Conservation (phyloP, 1,140 invertebrate genomes). For the Cardiocondyla obscurior region DNA sequence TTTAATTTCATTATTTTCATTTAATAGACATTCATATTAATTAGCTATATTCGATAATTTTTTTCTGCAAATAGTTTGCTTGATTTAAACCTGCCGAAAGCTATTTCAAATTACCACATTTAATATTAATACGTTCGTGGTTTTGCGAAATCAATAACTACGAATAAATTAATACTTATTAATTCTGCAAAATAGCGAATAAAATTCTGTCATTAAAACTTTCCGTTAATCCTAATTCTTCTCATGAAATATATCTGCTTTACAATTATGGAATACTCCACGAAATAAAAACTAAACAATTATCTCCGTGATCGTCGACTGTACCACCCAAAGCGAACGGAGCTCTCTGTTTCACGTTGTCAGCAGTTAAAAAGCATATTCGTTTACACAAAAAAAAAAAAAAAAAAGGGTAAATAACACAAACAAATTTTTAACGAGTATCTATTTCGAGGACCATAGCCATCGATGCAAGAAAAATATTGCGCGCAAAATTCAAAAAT, state of each 20-base stretch:
- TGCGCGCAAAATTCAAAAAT: background rate
- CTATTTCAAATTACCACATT: too few relatives aligned
- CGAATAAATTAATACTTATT: slow-evolving; percentile 9
- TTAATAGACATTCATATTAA: background rate
- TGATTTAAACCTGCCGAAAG: background rate
- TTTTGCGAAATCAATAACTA: too few relatives aligned
- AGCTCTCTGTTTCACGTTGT: background rate
- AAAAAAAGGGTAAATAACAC: too few relatives aligned
- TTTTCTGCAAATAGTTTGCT: background rate
- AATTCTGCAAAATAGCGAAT: background rate
- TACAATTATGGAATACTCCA: background rate
- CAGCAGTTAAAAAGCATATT: background rate
- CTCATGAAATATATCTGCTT: background rate
- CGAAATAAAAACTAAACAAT: background rate
- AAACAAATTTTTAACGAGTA: background rate
- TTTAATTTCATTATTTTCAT: background rate
- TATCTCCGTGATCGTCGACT: background rate
- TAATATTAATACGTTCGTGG: too few relatives aligned
- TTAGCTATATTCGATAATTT: background rate
- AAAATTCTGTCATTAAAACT: background rate
- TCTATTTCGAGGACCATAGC: background rate
- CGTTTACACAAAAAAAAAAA: background rate
- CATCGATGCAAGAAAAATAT: background rate
- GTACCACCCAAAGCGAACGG: background rate
- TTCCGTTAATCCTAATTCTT: background rate